A percentile compares a stretch with the other conserved stretches of the same genome.
Evolutionary conservation across 2,113 vertebrate species (phyloP).

Genomic region (Clarias batrachus): DNA sequence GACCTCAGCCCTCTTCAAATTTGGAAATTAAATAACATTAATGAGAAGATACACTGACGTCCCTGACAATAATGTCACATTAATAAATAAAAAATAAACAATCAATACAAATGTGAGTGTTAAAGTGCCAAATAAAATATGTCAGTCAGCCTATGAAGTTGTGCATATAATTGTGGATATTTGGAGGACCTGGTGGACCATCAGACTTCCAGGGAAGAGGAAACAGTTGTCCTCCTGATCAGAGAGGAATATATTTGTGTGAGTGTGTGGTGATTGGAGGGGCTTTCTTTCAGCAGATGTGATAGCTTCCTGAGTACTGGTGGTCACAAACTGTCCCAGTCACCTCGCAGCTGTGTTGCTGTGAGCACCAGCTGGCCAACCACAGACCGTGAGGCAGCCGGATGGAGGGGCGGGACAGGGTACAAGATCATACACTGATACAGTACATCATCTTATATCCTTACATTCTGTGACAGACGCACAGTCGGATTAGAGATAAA

Average conservation of each 20-base stretch:
- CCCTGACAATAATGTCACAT: not conserved
- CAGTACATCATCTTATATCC: not conserved
- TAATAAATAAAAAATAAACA: not conserved
- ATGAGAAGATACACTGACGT: not conserved
- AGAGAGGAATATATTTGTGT: not conserved
- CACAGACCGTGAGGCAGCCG: slow-evolving; percentile 23
- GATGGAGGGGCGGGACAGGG: slow-evolving; percentile 19
- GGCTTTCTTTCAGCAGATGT: slow-evolving; percentile 39
- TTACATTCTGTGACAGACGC: not conserved
- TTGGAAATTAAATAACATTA: slow-evolving; percentile 23
- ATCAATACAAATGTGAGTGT: no score
- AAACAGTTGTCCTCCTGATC: slow-evolving; percentile 24
- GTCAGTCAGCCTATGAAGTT: not conserved
- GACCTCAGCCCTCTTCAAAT: not conserved
- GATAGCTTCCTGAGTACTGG: slow-evolving; percentile 24
- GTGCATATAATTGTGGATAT: not conserved
- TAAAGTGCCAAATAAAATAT: not conserved
- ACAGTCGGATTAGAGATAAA: not conserved
- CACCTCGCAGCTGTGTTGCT: slow-evolving; percentile 47
- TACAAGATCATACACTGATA: slow-evolving; percentile 32
- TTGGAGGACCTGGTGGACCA: not conserved
- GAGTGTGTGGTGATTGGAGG: slow-evolving; percentile 5
- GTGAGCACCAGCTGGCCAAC: slow-evolving; percentile 51
- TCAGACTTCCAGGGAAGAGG: not conserved
- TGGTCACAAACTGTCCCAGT: slow-evolving; percentile 42